These are phyloP conservation scores for Drosophila ohnishii DNA, from an alignment of 1,140 invertebrate species.

Conservation along the genomic window DNA sequence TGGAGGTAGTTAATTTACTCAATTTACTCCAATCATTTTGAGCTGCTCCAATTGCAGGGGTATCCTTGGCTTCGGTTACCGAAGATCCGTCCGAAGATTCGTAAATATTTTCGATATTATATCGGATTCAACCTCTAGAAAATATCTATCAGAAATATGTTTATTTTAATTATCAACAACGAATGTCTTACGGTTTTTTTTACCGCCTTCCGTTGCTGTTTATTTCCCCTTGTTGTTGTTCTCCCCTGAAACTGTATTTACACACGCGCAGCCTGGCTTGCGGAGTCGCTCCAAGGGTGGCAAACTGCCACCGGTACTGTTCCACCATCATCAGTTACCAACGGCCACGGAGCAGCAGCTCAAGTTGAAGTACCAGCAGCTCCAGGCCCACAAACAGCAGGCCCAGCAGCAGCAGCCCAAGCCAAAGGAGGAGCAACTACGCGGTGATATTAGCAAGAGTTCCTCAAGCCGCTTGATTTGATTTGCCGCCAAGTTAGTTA, in stretches of 20 bases:
- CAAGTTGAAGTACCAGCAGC: conserved; percentile 57
- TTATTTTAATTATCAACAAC: conserved; percentile 33
- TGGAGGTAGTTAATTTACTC: too few relatives aligned
- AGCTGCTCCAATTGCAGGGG: neutral
- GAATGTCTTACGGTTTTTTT: conserved; percentile 21
- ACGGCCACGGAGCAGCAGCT: conserved; percentile 54
- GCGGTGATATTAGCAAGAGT: conserved; percentile 77
- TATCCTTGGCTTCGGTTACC: conserved; percentile 12
- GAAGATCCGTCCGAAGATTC: neutral
- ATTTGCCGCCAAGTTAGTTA: conserved; percentile 80
- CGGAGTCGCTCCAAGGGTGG: conserved; percentile 65
- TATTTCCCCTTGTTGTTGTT: conserved; percentile 25
- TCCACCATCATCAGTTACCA: conserved; percentile 56
- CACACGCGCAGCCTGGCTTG: conserved; percentile 46
- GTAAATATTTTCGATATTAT: too few relatives aligned
- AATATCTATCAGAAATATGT: too few relatives aligned
- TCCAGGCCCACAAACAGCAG: conserved; percentile 59
- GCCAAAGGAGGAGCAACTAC: conserved; percentile 64
- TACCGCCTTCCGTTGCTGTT: conserved; percentile 48
- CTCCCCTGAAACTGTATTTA: conserved; percentile 7
- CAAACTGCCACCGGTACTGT: conserved; percentile 61
- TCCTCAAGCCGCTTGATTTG: conserved; percentile 78
- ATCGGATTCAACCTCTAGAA: too few relatives aligned
- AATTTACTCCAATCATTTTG: too few relatives aligned
- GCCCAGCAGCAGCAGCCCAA: conserved; percentile 41